Base-by-base conservation (phyloP, 2,797 vertebrate species). In the Sebastes hubbsi region DNA sequence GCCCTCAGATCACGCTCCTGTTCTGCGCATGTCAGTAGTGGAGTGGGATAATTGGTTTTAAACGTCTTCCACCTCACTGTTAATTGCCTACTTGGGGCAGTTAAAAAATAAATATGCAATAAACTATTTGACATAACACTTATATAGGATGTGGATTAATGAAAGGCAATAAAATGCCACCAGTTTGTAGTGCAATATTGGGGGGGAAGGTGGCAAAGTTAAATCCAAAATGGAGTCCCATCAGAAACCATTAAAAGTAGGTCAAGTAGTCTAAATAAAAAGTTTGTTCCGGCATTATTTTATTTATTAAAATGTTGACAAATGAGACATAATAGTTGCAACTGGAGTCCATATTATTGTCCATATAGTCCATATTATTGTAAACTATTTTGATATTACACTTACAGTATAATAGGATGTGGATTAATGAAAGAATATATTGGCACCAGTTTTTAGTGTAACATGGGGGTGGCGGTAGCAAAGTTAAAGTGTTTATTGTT, bases 171-270 rank as follows among this genome's bases (percentile, higher is more conserved):
- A 46, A 6, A 46, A 46, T 46, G 16, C 0, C 14, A 46, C 42
- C 2, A 46, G 14, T 46, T 46, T 46, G 14, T 46, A 42, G 38
- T 42, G 38, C 13, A 16, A 38, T 42, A 42, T 46, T 16, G 38
- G 38, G 38, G 38, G 14, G 4, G 3, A 30, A 1, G 1, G 64
- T 5, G 7, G 49, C 7, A 46, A 58, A 70, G 20, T 76, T 34
- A 27, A 25, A 79, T 68, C 58, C 72, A 83, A 84, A 80, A 82
- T 86, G 77, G 74, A 82, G 58, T 68, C 71, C 36, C 36, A 18
- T 1, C n/a, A 64, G 25, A 81, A 24, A 5, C 29, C 36, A 62
- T 34, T 16, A 11, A 12, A 75, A 69, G 67, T 59, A 62, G 74
- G 63, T 77, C 56, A 61, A 24, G 14, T 36, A 22, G 22, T 42